A percentile compares a stretch with the other conserved stretches of the same genome.
Conservation (phyloP, 2,888 invertebrate genomes). For the Charanyca ferruginea region DNA sequence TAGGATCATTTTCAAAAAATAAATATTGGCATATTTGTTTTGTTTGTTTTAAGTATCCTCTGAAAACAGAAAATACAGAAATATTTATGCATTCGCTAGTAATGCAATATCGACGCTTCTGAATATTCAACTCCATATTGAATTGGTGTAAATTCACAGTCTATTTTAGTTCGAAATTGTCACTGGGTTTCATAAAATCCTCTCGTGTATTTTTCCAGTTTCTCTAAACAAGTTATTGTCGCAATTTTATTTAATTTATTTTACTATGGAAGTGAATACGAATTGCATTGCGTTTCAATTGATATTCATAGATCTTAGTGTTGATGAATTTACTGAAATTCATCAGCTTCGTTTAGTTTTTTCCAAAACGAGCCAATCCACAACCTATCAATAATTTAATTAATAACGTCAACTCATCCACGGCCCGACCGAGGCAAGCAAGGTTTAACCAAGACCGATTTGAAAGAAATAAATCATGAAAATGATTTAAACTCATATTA, state of each 20-base stretch:
- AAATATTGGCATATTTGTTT: conserved; percentile 25
- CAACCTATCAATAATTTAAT: too few relatives aligned
- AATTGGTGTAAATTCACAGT: conserved; percentile 40
- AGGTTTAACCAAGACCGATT: too few relatives aligned
- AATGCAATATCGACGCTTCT: conserved; percentile 45
- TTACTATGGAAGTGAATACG: too few relatives aligned
- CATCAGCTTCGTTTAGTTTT: neutral
- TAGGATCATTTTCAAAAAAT: neutral
- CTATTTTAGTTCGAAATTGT: conserved; percentile 27
- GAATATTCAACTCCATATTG: conserved; percentile 46
- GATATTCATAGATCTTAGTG: neutral
- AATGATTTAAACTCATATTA: too few relatives aligned
- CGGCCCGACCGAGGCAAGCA: too few relatives aligned
- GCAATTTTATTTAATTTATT: conserved; percentile 13
- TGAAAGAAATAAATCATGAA: too few relatives aligned
- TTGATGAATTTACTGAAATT: neutral
- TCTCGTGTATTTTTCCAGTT: conserved; percentile 13
- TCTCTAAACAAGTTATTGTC: conserved; percentile 14
- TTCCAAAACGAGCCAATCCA: neutral
- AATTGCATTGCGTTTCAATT: neutral
- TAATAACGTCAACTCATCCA: too few relatives aligned
- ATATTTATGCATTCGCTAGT: conserved; percentile 46
- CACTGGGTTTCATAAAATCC: conserved; percentile 22
- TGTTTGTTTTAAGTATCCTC: conserved; percentile 22
- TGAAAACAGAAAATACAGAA: conserved; percentile 30